Conservation (phyloP, 2,113 vertebrate genomes). For the Anthoscopus minutus region DNA sequence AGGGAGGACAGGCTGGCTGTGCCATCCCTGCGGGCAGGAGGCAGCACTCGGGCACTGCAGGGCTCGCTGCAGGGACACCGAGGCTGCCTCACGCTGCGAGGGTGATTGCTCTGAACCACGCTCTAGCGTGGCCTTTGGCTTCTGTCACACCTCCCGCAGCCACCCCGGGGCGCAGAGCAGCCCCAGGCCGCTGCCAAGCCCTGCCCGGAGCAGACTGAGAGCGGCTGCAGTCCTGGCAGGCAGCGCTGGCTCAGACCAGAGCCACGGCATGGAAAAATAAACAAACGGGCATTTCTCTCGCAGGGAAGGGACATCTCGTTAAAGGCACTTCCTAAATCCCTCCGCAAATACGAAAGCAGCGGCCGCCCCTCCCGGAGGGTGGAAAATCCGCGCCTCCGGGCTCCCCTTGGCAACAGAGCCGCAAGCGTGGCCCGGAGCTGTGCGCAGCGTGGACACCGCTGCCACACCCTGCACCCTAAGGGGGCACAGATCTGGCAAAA, state of each 20-base stretch:
- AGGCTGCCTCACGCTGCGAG: neutral
- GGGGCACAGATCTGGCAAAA: neutral
- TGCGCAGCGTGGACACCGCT: fast-evolving
- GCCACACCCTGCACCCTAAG: fast-evolving
- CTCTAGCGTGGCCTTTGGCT: neutral
- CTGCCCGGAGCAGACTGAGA: fast-evolving
- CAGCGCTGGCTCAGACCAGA: neutral
- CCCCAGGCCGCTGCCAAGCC: fast-evolving
- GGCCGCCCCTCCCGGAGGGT: neutral
- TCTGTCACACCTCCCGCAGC: neutral
- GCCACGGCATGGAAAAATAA: neutral
- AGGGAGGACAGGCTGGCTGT: neutral
- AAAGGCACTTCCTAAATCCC: neutral
- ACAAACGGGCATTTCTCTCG: fast-evolving
- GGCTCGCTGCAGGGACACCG: neutral
- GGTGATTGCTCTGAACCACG: neutral
- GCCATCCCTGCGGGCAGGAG: neutral
- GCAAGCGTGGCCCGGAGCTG: neutral
- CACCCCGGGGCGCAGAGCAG: neutral
- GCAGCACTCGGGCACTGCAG: neutral
- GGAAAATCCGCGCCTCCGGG: neutral
- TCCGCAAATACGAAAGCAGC: neutral
- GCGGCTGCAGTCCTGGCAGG: fast-evolving
- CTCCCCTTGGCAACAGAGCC: fast-evolving
- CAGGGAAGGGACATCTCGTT: fast-evolving